Percentiles rank a stretch among this genome's conserved stretches.
Evolutionary conservation across 1,140 invertebrate genomes (phyloP).

Genomic region (Heliconius eleuchia): DNA sequence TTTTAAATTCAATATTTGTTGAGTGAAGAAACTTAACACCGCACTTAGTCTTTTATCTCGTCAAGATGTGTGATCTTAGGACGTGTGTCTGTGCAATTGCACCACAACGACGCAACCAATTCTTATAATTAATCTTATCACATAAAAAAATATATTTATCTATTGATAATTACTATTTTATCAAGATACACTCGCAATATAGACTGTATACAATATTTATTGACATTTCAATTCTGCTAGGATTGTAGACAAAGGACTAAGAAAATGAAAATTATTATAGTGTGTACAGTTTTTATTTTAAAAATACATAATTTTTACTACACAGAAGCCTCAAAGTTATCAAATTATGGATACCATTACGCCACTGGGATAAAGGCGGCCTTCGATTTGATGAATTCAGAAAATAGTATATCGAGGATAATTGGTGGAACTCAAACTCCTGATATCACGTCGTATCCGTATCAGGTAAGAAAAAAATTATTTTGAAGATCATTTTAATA

Average conservation of each 20-base stretch:
- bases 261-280: not conserved
- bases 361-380: conserved; percentile 49
- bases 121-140: conserved; percentile 10
- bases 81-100: not conserved
- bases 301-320: not conserved
- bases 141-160: not conserved
- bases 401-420: conserved; percentile 41
- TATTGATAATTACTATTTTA: not conserved
- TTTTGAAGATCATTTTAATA: no score
- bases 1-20: no score
- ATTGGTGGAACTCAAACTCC: conserved; percentile 50
- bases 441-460: conserved; percentile 38
- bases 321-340: not conserved
- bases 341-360: conserved; percentile 46
- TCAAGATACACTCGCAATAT: not conserved
- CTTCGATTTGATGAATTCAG: conserved; percentile 21
- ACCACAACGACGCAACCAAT: not conserved
- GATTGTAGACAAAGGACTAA: not conserved
- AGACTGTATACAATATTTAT: not conserved
- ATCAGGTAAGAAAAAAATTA: conserved; percentile 46
- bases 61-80: not conserved
- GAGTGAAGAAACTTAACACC: not conserved
- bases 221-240: not conserved
- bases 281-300: not conserved
- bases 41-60: not conserved